Conservation (phyloP, 2,113 vertebrate species). For the Spheniscus mendiculus region DNA sequence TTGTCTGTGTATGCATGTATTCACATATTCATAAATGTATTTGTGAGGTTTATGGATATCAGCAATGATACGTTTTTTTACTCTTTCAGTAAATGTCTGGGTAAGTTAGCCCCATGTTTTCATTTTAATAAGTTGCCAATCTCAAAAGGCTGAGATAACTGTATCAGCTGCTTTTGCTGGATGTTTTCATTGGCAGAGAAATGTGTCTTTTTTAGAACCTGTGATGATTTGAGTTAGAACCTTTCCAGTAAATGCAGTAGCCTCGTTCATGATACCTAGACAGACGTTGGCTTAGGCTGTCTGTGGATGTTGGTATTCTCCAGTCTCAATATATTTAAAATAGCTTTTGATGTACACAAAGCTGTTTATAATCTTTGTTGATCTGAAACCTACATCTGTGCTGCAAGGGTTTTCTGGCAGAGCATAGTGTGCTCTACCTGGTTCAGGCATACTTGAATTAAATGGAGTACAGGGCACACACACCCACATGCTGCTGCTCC, state of each 20-base stretch:
- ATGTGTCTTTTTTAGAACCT: not conserved
- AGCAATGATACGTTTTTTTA: not conserved
- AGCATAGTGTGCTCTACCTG: not conserved
- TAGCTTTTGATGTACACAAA: not conserved
- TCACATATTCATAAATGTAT: not conserved
- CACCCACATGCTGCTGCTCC: rapidly evolving
- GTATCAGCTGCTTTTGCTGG: not conserved
- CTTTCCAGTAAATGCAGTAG: not conserved
- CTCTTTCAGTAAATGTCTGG: not conserved
- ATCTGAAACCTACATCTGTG: not conserved
- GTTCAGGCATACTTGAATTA: not conserved
- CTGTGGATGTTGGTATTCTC: not conserved
- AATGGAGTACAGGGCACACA: not conserved
- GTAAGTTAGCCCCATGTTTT: not conserved
- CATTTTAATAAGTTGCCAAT: not conserved
- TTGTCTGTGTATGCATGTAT: not conserved
- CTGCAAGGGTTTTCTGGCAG: not conserved
- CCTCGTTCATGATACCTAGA: not conserved
- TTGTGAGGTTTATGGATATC: not conserved
- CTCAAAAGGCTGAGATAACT: not conserved
- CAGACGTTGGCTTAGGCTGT: not conserved
- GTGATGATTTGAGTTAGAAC: not conserved
- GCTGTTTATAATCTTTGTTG: not conserved
- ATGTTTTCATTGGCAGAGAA: not conserved
- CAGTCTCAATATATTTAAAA: not conserved